A percentile compares a stretch with the other conserved stretches of the same genome.
phyloP scores from a whole-genome alignment of 2,797 vertebrate species.

The Trichosurus vulpecula region DNA sequence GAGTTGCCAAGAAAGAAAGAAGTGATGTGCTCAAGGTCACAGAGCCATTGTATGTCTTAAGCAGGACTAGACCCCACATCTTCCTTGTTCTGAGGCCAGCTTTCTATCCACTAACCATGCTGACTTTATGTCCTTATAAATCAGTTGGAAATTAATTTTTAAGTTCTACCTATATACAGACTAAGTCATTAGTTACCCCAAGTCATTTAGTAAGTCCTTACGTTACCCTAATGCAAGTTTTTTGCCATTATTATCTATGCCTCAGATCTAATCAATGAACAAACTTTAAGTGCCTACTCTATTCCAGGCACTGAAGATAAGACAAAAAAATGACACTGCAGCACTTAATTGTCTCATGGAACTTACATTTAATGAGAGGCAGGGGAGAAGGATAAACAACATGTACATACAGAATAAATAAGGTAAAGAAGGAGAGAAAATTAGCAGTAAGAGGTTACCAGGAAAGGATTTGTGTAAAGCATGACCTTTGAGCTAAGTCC shows the following conservation, averaged over 20 bases:
- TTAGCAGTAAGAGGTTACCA: background rate
- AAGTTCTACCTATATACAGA: background rate
- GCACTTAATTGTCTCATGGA: background rate
- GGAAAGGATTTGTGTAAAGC: too few relatives aligned
- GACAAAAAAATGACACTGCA: background rate
- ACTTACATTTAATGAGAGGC: background rate
- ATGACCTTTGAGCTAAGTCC: too few relatives aligned
- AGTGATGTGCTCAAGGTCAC: background rate
- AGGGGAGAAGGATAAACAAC: background rate
- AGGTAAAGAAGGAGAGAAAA: background rate
- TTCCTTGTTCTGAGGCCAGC: background rate
- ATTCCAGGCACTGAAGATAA: background rate
- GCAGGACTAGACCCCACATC: background rate
- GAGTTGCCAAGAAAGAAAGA: background rate
- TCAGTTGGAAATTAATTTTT: background rate
- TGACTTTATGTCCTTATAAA: background rate
- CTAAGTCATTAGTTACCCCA: background rate
- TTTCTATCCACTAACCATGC: background rate
- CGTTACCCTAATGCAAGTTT: background rate
- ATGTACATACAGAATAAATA: background rate
- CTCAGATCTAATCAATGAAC: background rate
- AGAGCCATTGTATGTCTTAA: background rate
- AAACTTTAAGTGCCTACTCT: background rate
- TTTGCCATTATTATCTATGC: background rate
- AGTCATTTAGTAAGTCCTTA: background rate